phyloP scores from a whole-genome alignment of 2,888 invertebrate genomes.

The Agrotis puta region DNA sequence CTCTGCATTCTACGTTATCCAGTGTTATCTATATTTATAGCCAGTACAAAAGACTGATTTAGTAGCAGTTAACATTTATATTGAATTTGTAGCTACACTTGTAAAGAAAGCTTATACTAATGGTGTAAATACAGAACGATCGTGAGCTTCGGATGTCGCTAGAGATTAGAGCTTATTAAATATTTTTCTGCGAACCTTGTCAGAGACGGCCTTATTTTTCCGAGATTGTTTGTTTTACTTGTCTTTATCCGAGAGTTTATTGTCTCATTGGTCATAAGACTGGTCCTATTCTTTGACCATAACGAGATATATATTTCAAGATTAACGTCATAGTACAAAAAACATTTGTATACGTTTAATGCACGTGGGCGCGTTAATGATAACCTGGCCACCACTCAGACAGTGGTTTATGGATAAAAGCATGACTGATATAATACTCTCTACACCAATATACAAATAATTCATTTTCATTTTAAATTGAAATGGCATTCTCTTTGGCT shows the following conservation, averaged over 20 bases:
- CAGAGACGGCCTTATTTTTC: conserved; percentile 20
- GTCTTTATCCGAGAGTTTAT: conserved; percentile 32
- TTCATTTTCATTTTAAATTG: conserved; percentile 37
- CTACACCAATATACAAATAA: conserved; percentile 10
- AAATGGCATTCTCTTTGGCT: conserved; percentile 5
- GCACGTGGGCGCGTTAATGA: conserved; percentile 49
- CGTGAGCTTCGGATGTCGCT: conserved; percentile 53
- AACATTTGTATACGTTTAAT: conserved; percentile 16
- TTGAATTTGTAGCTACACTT: conserved; percentile 45
- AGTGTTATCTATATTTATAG: conserved; percentile 37
- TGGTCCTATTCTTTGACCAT: background rate
- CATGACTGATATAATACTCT: conserved; percentile 20
- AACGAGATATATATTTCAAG: conserved; percentile 15
- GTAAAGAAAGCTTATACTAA: conserved; percentile 53
- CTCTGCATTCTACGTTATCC: conserved; percentile 23
- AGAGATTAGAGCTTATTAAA: conserved; percentile 60
- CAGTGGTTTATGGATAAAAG: conserved; percentile 43
- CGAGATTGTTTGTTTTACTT: conserved; percentile 36
- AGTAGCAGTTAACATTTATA: conserved; percentile 35
- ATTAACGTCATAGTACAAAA: conserved; percentile 14
- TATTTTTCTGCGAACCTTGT: conserved; percentile 34
- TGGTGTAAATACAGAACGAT: conserved; percentile 54
- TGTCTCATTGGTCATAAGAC: background rate
- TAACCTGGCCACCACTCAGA: conserved; percentile 30
- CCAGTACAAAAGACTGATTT: conserved; percentile 26